phyloP scores from a whole-genome alignment of 1,140 invertebrate genomes.

The Formica selysi region DNA sequence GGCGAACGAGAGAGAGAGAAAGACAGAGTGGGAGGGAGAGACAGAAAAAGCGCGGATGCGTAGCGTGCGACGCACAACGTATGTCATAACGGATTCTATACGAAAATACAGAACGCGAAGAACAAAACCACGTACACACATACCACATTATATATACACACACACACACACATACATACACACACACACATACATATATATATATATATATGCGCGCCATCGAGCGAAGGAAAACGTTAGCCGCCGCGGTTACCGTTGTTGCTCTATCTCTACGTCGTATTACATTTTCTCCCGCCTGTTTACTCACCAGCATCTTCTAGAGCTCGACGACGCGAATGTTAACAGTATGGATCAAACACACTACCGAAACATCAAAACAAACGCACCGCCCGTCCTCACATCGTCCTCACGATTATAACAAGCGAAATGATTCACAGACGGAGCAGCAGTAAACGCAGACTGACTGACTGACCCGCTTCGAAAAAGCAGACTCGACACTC shows the following conservation, averaged over 20 bases:
- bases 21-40: background rate
- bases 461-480: constrained; percentile 71
- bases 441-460: constrained; percentile 31
- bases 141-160: no score
- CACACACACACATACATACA: no score
- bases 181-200: background rate
- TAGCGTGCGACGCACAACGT: background rate
- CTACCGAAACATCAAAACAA: constrained; percentile 58
- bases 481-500: constrained; percentile 58
- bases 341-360: background rate
- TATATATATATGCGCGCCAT: background rate
- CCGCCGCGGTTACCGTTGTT: background rate
- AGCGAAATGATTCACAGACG: constrained; percentile 26
- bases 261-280: constrained; percentile 22
- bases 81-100: background rate
- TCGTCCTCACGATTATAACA: background rate
- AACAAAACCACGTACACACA: no score
- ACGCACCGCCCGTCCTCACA: background rate
- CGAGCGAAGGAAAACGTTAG: background rate
- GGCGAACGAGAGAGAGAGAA: background rate
- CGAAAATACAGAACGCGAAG: background rate
- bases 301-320: constrained; percentile 81
- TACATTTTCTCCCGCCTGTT: constrained; percentile 68
- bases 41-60: constrained; percentile 28
- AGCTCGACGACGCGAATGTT: constrained; percentile 62